Evolutionary conservation across 2,888 invertebrate species (phyloP), one percentile per base, ranked within the genome.

Genomic region (Phragmatobia fuliginosa): DNA sequence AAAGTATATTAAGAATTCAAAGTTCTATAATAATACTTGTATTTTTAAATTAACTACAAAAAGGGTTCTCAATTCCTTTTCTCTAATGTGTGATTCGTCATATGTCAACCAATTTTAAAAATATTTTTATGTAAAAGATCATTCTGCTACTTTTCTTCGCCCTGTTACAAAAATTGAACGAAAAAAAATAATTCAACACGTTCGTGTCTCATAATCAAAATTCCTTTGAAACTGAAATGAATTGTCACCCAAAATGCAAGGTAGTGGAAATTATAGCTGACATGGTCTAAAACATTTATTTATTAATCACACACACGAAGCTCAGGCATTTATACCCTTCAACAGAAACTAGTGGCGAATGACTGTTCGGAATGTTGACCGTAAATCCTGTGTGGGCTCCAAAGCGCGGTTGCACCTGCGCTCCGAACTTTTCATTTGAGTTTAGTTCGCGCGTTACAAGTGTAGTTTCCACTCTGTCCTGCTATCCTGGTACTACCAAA

Each of bases 361-460:
- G 66, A 68, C 64, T 73, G 61, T 71, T 71, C 64, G 68, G 74
- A 83, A 80, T 83, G 81, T 83, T 77, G 77, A 72, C 75, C 65
- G 77, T 72, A 81, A 80, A 75, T 78, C 76, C 76, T 66, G 67
- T 74, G 73, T 63, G 70, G 64, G 67, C 75, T 67, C 58, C 76
- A 70, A 66, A 73, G 68, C 74, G 72, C 73, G 77, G 72, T 65
- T 79, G 73, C 79, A 78, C 78, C 77, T 81, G 81, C 75, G 71
- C 75, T 72, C 71, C 78, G 77, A 85, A 87, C 81, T 85, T 88
- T 86, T 85, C 84, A 87, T 86, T 87, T 74, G 78, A 83, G 77
- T 83, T 73, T 84, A 77, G 76, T 76, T 77, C 79, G 74, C 70
- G 77, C 77, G 77, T 76, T 83, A 77, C 78, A 80, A 82, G 82